These are phyloP conservation scores for Pachyuromys duprasi DNA, from an alignment of 2,797 vertebrate species.

Conservation along the genomic window DNA sequence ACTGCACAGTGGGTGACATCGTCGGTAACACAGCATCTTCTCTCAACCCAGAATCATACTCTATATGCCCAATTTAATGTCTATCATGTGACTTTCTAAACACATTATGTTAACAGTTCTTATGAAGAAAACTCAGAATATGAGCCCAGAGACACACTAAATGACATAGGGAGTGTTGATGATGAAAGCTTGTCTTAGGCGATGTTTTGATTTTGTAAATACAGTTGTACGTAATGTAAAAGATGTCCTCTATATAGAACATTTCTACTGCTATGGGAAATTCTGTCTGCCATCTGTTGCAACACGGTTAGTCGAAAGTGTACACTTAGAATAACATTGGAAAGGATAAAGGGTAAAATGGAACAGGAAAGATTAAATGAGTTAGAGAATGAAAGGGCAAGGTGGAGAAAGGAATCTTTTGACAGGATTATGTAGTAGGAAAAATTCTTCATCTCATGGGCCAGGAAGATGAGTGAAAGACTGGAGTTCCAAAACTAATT, in stretches of 20 bases:
- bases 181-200: not conserved
- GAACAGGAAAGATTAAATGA: not conserved
- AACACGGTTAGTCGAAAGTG: conserved; percentile 37
- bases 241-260: conserved; percentile 4
- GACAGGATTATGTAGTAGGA: not conserved
- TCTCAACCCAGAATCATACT: not conserved
- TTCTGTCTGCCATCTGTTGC: conserved; percentile 50
- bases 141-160: conserved; percentile 2
- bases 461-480: not conserved
- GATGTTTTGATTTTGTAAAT: not conserved
- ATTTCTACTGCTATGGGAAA: not conserved
- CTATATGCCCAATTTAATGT: not conserved
- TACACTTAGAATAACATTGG: not conserved
- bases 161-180: not conserved
- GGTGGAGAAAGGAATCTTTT: not conserved
- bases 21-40: not conserved
- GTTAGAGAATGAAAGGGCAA: no score
- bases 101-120: conserved; percentile 28
- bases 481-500: not conserved
- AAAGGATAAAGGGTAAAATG: not conserved
- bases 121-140: not conserved
- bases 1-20: not conserved
- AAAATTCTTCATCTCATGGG: not conserved
- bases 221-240: not conserved
- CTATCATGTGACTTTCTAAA: conserved; percentile 5